Base-by-base conservation (phyloP, 1,140 invertebrate species). In the Luehdorfia chinensis region DNA sequence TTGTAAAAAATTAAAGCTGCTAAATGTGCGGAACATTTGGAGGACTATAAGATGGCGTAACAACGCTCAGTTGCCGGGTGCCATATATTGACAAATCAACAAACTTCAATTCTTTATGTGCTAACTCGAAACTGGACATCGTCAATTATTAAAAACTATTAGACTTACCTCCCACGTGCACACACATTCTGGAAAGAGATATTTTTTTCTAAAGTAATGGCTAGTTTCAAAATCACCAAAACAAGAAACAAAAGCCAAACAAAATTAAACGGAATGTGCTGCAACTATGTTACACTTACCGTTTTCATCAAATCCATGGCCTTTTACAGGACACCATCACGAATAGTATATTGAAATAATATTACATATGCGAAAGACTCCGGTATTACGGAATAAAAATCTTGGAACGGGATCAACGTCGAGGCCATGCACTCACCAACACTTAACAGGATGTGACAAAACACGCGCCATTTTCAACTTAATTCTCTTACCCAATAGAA, bases 181-280 rank as follows among this genome's bases (percentile, higher is more conserved):
- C 71, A 87, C 75, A 85, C 70, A 64, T 75, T 87, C 85, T 87
- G 85, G 75, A 87, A 87, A 87, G 76, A 87, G 83, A 86, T 77
- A 87, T 87, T 86, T 86, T 37, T 84, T 80, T 84, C 81, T 86
- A 84, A 87, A 85, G 77, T 84, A 87, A 87, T 87, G 85, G 80
- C 85, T 72, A 87, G 83, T 87, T 85, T 86, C 77, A 79, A 85
- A 75, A 84, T 83, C 75, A 86, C 84, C 83, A 85, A 85, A 86
- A 87, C 85, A 87, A 86, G 83, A 86, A 86, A 87, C 83, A 86
- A 87, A 85, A 86, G 80, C 79, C 80, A 84, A 86, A 86, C 79
- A 83, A 80, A 72, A 73, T 74, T 69, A 68, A 62, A 62, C 72
- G 51, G 55, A 67, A 62, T 67, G 66, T 72, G 47, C 66, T 70